These are phyloP conservation scores for Nephrotoma flavescens DNA, from an alignment of 2,888 invertebrate genomes.

Conservation along the genomic window DNA sequence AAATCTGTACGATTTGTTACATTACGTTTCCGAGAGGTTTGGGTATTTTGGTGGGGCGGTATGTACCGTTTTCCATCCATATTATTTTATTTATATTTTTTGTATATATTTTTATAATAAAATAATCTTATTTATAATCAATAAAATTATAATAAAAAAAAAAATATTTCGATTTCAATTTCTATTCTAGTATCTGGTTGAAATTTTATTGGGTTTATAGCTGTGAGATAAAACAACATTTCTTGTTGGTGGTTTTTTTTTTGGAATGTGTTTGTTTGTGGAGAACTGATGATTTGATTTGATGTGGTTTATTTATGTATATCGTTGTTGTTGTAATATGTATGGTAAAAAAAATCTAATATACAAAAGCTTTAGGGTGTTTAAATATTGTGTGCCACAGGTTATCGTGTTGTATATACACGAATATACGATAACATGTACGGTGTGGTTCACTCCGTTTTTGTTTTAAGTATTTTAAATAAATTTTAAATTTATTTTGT, in stretches of 20 bases:
- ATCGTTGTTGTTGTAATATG: neutral
- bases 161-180: neutral
- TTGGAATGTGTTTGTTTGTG: neutral
- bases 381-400: neutral
- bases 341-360: neutral
- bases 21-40: neutral
- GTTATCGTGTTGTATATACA: neutral
- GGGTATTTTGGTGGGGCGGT: neutral
- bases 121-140: neutral
- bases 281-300: neutral
- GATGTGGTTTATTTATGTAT: neutral
- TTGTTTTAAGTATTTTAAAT: neutral
- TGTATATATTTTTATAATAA: neutral
- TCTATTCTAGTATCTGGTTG: neutral
- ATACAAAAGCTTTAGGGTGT: neutral
- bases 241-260: neutral
- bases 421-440: neutral
- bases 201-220: neutral
- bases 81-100: neutral
- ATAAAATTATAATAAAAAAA: neutral
- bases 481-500: neutral
- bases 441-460: neutral
- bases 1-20: neutral
- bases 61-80: neutral
- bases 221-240: neutral